A percentile compares a stretch with the other conserved stretches of the same genome.
Evolutionary conservation across 2,888 invertebrate genomes (phyloP).

Genomic region (Chaitophorus viminalis): DNA sequence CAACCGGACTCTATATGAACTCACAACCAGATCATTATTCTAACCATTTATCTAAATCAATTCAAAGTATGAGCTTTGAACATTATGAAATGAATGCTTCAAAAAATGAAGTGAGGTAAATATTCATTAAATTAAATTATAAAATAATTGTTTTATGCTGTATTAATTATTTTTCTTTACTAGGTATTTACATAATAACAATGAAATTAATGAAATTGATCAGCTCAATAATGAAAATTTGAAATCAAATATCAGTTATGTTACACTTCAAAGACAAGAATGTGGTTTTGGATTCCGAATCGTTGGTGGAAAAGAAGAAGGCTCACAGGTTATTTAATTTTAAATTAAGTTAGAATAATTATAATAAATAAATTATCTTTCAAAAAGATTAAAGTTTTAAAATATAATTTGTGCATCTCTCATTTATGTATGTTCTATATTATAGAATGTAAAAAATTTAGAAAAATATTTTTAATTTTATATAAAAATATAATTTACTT

Average conservation of each 20-base stretch:
- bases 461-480: no score
- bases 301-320: slow-evolving; percentile 97
- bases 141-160: neutral
- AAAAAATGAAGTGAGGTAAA: slow-evolving; percentile 53
- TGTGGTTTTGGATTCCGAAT: slow-evolving; percentile 98
- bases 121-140: neutral
- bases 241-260: slow-evolving; percentile 50
- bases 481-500: no score
- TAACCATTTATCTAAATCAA: slow-evolving; percentile 46
- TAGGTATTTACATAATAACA: slow-evolving; percentile 55
- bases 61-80: slow-evolving; percentile 47
- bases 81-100: slow-evolving; percentile 50
- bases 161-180: neutral
- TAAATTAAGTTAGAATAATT: slow-evolving; percentile 46
- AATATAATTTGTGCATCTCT: no score
- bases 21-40: slow-evolving; percentile 36
- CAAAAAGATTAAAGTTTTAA: no score
- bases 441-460: no score
- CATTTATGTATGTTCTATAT: no score
- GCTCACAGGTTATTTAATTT: slow-evolving; percentile 78
- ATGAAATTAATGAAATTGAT: slow-evolving; percentile 50
- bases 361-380: neutral
- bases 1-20: slow-evolving; percentile 35
- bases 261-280: slow-evolving; percentile 84
- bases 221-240: slow-evolving; percentile 36